Percentiles rank a stretch among this genome's conserved stretches.
Evolutionary conservation across 2,113 vertebrate species (phyloP).

Genomic region (Atrichornis clamosus): DNA sequence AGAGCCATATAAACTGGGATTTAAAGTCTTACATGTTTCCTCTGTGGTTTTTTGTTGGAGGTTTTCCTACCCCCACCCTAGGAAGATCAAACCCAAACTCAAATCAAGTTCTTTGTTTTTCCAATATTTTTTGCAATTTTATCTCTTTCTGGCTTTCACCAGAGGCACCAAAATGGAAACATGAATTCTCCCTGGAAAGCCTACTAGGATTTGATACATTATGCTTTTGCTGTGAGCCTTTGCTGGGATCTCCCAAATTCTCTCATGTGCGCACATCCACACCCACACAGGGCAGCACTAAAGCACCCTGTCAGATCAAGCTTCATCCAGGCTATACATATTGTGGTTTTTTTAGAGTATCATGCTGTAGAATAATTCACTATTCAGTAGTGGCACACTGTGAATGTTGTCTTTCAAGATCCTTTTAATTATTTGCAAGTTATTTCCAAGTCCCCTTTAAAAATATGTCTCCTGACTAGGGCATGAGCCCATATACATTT

Average conservation of each 20-base stretch:
- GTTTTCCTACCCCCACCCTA: background rate
- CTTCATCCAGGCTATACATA: background rate
- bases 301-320: background rate
- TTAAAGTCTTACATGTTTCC: background rate
- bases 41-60: background rate
- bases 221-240: background rate
- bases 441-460: background rate
- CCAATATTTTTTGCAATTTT: background rate
- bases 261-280: accelerated
- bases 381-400: background rate
- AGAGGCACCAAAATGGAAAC: background rate
- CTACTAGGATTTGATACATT: background rate
- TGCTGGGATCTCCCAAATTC: background rate
- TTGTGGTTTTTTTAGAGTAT: background rate
- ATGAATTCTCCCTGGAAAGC: background rate
- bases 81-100: background rate
- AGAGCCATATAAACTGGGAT: background rate
- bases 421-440: background rate
- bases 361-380: background rate
- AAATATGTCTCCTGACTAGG: background rate
- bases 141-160: background rate
- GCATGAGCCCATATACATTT: background rate
- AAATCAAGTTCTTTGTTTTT: background rate
- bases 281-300: background rate
- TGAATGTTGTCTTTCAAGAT: background rate